Conservation (phyloP, 2,113 vertebrate genomes). For the Gambusia affinis region DNA sequence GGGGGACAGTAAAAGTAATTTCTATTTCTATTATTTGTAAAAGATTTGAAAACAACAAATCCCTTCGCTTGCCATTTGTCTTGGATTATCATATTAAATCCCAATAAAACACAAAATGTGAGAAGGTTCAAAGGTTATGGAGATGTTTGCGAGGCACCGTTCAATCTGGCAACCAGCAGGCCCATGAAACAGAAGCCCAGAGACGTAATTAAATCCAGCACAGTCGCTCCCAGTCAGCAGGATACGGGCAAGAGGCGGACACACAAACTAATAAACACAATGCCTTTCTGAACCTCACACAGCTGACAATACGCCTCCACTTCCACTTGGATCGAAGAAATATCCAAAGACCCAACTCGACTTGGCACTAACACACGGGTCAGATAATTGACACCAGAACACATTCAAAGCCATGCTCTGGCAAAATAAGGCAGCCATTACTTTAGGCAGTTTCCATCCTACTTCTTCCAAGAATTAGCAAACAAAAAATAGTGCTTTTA, state of each 20-base stretch:
- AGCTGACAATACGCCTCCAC: conserved; percentile 65
- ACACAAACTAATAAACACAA: conserved; percentile 71
- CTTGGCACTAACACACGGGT: background rate
- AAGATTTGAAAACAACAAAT: background rate
- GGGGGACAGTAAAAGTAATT: too few relatives aligned
- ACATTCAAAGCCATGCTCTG: conserved; percentile 44
- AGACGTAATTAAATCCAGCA: conserved; percentile 70
- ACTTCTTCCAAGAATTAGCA: conserved; percentile 64
- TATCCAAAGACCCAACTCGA: background rate
- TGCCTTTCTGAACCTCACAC: conserved; percentile 39
- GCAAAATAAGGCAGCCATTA: conserved; percentile 54
- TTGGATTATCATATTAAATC: background rate
- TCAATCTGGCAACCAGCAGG: conserved; percentile 19
- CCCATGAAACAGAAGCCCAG: conserved; percentile 57
- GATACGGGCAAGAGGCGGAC: conserved; percentile 65
- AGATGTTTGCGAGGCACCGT: background rate
- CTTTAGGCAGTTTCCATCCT: conserved; percentile 73
- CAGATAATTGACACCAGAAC: conserved; percentile 34
- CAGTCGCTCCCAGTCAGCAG: conserved; percentile 69
- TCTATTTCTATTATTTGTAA: background rate
- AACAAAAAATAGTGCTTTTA: conserved; percentile 50
- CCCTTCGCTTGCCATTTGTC: background rate
- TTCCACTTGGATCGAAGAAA: conserved; percentile 33
- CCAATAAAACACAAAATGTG: background rate
- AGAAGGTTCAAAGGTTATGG: background rate